These are phyloP conservation scores for Patella ulyssiponensis DNA, from an alignment of 2,888 invertebrate genomes.

Conservation along the genomic window DNA sequence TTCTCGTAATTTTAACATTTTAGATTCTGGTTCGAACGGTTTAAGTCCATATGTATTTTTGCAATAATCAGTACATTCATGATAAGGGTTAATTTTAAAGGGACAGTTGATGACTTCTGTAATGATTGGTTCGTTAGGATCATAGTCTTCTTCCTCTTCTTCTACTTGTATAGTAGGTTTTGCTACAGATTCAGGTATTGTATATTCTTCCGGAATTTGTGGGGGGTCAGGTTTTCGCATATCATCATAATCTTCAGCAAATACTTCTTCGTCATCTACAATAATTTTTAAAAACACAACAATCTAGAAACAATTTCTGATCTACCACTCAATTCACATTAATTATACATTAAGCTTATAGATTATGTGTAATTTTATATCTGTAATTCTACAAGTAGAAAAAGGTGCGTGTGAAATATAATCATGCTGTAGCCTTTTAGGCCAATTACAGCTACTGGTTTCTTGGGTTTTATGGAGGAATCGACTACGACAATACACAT, in stretches of 20 bases:
- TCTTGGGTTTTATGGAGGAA: too few species aligned
- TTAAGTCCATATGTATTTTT: slow-evolving; percentile 75
- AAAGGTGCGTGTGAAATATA: too few species aligned
- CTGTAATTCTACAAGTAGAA: too few species aligned
- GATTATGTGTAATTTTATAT: not conserved
- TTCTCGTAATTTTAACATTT: slow-evolving; percentile 83
- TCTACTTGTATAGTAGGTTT: slow-evolving; percentile 11
- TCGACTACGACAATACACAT: too few species aligned
- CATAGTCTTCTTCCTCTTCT: not conserved
- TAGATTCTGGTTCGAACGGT: slow-evolving; percentile 78
- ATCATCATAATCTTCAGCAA: slow-evolving; percentile 93
- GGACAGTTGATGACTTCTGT: slow-evolving; percentile 82
- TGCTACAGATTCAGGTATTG: slow-evolving; percentile 29
- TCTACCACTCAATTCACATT: too few species aligned
- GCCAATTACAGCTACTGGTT: too few species aligned
- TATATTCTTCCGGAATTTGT: slow-evolving; percentile 26
- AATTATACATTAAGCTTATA: not conserved
- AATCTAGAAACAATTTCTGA: not conserved
- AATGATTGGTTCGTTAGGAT: slow-evolving; percentile 41
- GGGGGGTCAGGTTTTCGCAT: slow-evolving; percentile 46
- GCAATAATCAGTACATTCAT: slow-evolving; percentile 92
- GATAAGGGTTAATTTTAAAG: slow-evolving; percentile 94
- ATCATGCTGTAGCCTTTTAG: too few species aligned
- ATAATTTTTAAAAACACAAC: not conserved
- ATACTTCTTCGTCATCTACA: slow-evolving; percentile 84